Evolutionary conservation across 1,140 invertebrate genomes (phyloP).

Genomic region (Potamilus streckersoni): DNA sequence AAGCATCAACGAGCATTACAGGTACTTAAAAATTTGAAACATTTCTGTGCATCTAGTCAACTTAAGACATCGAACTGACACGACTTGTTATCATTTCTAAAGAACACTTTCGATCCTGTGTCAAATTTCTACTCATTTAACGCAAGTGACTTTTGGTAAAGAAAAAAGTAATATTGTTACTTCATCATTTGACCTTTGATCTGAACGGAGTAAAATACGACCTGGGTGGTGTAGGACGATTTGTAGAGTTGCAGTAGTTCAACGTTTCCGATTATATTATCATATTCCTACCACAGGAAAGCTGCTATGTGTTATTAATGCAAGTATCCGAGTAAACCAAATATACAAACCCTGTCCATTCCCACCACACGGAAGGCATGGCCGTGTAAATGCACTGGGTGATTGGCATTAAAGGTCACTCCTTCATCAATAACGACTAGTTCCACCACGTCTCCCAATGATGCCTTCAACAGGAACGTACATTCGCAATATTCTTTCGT

Average conservation of each 20-base stretch:
- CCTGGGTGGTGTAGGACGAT: not conserved
- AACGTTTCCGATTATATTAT: not conserved
- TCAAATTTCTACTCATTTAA: too few species aligned
- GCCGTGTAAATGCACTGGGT: conserved; percentile 83
- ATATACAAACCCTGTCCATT: conserved; percentile 62
- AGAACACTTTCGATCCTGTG: too few species aligned
- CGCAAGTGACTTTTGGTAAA: too few species aligned
- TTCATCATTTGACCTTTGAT: not conserved
- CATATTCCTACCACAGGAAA: not conserved
- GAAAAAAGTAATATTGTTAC: too few species aligned
- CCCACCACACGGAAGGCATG: conserved; percentile 79
- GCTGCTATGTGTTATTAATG: not conserved
- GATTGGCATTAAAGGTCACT: conserved; percentile 67
- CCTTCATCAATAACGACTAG: conserved; percentile 53
- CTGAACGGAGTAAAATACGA: not conserved
- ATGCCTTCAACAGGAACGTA: conserved; percentile 40
- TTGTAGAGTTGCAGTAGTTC: not conserved
- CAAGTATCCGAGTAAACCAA: not conserved
- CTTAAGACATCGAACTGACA: too few species aligned
- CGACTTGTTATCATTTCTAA: too few species aligned
- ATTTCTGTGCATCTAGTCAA: too few species aligned
- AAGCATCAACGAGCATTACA: too few species aligned
- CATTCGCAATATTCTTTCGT: conserved; percentile 47
- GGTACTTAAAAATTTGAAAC: too few species aligned
- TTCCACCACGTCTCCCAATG: conserved; percentile 46